Evolutionary conservation across 2,888 invertebrate genomes (phyloP).

Genomic region (Limenitis arthemis): DNA sequence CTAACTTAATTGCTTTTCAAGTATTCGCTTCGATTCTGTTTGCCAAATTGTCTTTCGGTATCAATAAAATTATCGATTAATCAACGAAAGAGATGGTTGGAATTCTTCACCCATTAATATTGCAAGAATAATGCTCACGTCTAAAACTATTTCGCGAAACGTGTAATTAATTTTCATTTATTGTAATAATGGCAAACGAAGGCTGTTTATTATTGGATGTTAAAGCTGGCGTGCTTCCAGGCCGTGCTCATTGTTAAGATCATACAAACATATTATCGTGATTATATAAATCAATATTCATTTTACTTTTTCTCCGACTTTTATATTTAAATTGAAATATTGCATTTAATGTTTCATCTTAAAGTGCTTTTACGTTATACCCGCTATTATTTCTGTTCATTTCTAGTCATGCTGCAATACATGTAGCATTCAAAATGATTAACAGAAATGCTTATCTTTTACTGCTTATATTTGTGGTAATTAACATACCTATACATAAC

Average conservation of each 20-base stretch:
- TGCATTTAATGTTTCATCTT: too few relatives aligned
- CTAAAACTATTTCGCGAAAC: constrained; percentile 17
- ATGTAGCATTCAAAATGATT: background rate
- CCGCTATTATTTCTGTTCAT: too few relatives aligned
- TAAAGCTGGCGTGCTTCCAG: constrained; percentile 32
- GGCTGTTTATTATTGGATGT: constrained; percentile 33
- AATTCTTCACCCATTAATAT: constrained; percentile 5
- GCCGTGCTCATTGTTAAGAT: constrained; percentile 32
- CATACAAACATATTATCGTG: constrained; percentile 29
- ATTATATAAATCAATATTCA: constrained; percentile 30
- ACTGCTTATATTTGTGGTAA: too few relatives aligned
- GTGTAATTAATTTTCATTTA: constrained; percentile 29
- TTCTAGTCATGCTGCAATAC: background rate
- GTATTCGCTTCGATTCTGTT: constrained; percentile 1
- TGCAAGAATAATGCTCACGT: constrained; percentile 9
- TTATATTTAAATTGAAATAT: background rate
- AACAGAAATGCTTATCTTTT: too few relatives aligned
- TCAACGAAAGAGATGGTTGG: constrained; percentile 1
- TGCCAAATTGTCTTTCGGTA: background rate
- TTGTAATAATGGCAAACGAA: constrained; percentile 31
- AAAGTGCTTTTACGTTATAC: too few relatives aligned
- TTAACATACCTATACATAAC: too few relatives aligned
- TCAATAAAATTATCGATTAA: background rate
- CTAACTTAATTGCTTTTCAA: constrained; percentile 40
- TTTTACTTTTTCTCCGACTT: background rate